Base-by-base conservation (phyloP, 2,113 vertebrate species). In the Charadrius vociferus region DNA sequence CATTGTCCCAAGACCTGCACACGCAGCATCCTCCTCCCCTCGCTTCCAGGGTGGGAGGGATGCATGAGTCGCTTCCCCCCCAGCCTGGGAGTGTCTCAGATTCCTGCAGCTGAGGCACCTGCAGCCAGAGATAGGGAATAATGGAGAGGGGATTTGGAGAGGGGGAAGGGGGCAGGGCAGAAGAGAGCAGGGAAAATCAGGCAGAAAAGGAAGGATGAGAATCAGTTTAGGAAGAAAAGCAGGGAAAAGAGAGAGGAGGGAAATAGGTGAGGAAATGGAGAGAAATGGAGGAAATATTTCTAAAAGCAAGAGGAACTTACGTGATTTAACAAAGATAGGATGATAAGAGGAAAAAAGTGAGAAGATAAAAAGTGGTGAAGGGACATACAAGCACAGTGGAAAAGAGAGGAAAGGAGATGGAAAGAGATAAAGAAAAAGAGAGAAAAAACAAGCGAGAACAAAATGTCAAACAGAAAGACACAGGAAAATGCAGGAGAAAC, bases 31-130 rank as follows among this genome's bases (percentile, higher is more conserved):
- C 71, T 94, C 67, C 95, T 91, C 49, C 65, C 39, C 34, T 81
- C 1, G 1, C 58, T 78, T 49, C 19, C 78, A 70, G 61, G 45
- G 53, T 72, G 85, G 53, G 75, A 96, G 81, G 3, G 7, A 82
- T 37, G 45, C 18, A 20, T 34, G 59, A n/a, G 72, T 63, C 1
- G 9, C 32, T 32, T 93, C 30, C 56, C 52, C 39, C 34, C 32
- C 6, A 22, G 45, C 14, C 78, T 49, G 22, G n/a, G 27, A 71
- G 68, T 37, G 77, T 78, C 84, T 95, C 84, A 18, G 22, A 82
- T 88, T 95, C 86, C 90, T 7, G 9, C 94, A 95, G 92, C 87
- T 94, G 87, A 78, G 82, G 26, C 91, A 82, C 91, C 95, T 97
- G 92, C 71, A 92, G 8, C 32, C 72, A 70, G 53, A 73, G 72